Base-by-base conservation (phyloP, 1,140 invertebrate genomes). In the Rhagoletis zephyria region DNA sequence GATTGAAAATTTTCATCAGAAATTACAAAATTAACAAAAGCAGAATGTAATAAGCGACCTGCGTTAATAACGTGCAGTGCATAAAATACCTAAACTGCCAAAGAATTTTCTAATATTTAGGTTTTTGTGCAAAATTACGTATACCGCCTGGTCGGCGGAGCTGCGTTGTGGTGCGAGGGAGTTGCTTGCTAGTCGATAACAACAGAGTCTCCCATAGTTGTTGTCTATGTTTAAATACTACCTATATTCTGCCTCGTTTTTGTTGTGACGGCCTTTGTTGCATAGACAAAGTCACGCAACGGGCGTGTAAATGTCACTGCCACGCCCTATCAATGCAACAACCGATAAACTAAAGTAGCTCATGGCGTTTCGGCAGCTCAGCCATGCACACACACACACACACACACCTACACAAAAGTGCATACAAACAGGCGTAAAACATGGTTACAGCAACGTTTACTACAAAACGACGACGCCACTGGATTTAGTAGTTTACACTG, bases 281-380 rank as follows among this genome's bases (percentile, higher is more conserved):
- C 42, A 70, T 45, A 70, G n/a, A 81, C n/a, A 56, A 81, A 19
- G 3, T 30, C 30, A 67, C 64, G 4, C 5, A 14, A 6, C 9
- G 74, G 48, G 48, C 70, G 48, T 81, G 74, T 81, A 81, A 81
- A 81, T 81, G 74, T 81, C 74, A 81, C 51, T 81, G 74, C 74
- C 74, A 81, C 74, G 74, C 74, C 74, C 48, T 81, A 48, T 81
- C 74, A 81, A 81, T 48, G 74, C 48, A 81, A 81, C 48, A 81
- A 81, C 48, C 74, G 16, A 81, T 81, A 81, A 81, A 81, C 40
- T 48, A 48, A 74, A 74, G 45, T 48, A 74, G 67, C 67, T 48
- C 67, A 74, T 42, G 67, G 67, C 67, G 40, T 40, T 74, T 16
- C 42, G 51, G 51, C 51, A 56, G 51, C 51, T 56, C 51, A 5